These are phyloP conservation scores for Rhinatrema bivittatum DNA, from an alignment of 2,797 vertebrate genomes.

Conservation along the genomic window DNA sequence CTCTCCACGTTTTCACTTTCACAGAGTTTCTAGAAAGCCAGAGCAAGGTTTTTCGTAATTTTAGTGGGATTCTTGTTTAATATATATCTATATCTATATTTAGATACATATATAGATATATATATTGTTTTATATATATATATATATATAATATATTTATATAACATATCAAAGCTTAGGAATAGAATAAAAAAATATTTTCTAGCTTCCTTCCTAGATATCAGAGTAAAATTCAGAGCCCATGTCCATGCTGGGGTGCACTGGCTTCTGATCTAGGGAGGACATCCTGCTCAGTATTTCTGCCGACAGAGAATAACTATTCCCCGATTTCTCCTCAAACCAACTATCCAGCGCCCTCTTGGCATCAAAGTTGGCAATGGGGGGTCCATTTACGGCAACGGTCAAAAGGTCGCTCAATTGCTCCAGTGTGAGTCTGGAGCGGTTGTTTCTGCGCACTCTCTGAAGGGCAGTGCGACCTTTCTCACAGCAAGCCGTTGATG, in stretches of 20 bases:
- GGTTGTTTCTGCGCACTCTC: slow-evolving; percentile 79
- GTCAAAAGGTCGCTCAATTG: slow-evolving; percentile 87
- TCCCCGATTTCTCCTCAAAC: slow-evolving; percentile 95
- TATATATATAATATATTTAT: slow-evolving; percentile 36
- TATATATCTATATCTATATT: slow-evolving; percentile 41
- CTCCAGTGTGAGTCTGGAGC: slow-evolving; percentile 80
- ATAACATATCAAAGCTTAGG: slow-evolving; percentile 74
- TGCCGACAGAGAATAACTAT: slow-evolving; percentile 70
- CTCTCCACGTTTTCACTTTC: too few relatives aligned
- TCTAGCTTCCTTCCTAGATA: slow-evolving; percentile 62
- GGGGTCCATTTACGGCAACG: slow-evolving; percentile 78
- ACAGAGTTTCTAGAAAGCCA: slow-evolving; percentile 55
- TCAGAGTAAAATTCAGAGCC: slow-evolving; percentile 80
- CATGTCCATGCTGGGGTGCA: slow-evolving; percentile 71
- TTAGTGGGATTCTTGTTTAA: slow-evolving; percentile 34
- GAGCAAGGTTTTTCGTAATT: slow-evolving; percentile 9
- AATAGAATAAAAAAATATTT: slow-evolving; percentile 63
- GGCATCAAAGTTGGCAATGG: slow-evolving; percentile 81
- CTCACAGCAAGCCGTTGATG: slow-evolving; percentile 81
- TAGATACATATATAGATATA: slow-evolving; percentile 54
- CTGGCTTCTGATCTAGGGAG: slow-evolving; percentile 70
- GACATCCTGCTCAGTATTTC: slow-evolving; percentile 83
- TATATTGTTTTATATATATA: slow-evolving; percentile 13
- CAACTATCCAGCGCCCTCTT: slow-evolving; percentile 91
- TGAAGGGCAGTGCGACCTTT: slow-evolving; percentile 78